phyloP scores from a whole-genome alignment of 2,888 invertebrate genomes.

The Ametastegia equiseti region DNA sequence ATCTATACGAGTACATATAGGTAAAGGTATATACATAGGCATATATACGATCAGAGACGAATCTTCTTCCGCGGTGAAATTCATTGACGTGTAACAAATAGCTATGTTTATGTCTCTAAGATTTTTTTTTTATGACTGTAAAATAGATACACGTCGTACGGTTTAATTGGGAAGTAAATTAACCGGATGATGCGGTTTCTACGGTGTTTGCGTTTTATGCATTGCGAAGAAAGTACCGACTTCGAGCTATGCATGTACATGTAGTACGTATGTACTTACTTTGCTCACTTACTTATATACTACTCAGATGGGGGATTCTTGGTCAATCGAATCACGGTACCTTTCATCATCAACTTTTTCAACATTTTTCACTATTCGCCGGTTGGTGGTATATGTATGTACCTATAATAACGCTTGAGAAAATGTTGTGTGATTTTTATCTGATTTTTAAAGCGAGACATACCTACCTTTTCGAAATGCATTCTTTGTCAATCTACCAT shows the following conservation, averaged over 20 bases:
- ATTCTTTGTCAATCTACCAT: no score
- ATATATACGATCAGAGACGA: not conserved
- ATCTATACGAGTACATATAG: no score
- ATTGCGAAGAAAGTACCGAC: not conserved
- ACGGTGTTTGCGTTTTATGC: not conserved
- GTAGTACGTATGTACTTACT: not conserved
- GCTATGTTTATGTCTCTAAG: not conserved
- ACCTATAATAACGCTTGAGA: no score
- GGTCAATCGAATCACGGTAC: no score
- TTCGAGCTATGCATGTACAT: not conserved
- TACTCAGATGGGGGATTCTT: no score
- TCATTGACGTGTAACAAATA: slow-evolving; percentile 29
- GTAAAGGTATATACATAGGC: not conserved
- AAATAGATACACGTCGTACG: not conserved
- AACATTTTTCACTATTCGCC: no score
- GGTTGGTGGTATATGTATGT: no score
- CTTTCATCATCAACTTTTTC: no score
- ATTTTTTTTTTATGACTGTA: not conserved
- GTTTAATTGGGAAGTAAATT: slow-evolving; percentile 19
- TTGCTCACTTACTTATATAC: no score
- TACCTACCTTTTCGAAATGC: no score
- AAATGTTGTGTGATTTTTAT: no score
- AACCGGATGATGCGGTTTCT: not conserved
- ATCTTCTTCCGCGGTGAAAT: slow-evolving; percentile 31
- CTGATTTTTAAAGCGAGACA: no score